Evolutionary conservation across 1,140 invertebrate species (phyloP), one percentile per base, ranked within the genome.

Genomic region (Drosophila yakuba): DNA sequence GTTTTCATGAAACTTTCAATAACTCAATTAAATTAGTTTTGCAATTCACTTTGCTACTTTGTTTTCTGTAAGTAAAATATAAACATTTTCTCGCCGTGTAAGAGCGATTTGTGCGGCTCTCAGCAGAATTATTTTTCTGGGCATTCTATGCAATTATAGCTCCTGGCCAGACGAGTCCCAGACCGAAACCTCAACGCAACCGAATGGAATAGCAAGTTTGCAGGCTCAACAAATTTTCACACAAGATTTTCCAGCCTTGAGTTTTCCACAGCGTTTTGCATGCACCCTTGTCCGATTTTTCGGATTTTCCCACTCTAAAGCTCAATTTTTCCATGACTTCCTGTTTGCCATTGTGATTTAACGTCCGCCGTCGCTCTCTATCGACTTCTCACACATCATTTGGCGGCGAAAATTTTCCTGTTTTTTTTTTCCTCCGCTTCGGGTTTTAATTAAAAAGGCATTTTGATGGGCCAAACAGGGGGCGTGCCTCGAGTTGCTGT

Each of bases 311-410:
- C 10, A 20, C 28, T 36, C 39, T 20, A 12, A 38, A 35, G 36
- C 43, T 45, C 12, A 8, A n/a, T 20, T 44, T 44, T 32, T 12
- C 2, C 39, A 23, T 43, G 36, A 62, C 78, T 61, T 79, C 55
- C 79, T 88, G 84, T 88, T 88, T 88, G 83, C 71, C 72, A 77
- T 88, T 88, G 72, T 80, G 83, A 89, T 83, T 88, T 83, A 88
- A 67, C 80, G 59, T 59, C 63, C 60, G 45, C 28, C 63, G 63
- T 17, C 74, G 54, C 48, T 57, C 82, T 80, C 75, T 83, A 88
- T 88, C 83, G 83, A 88, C 84, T 88, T 88, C 84, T 89, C 83
- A 88, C 83, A 88, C 83, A 88, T 88, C 83, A 89, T 83, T 89
- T 88, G 83, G 63, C 62, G 41, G 63, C 44, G 51, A 35, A 64